Conservation (phyloP, 2,888 invertebrate genomes). For the Megalurothrips usitatus region DNA sequence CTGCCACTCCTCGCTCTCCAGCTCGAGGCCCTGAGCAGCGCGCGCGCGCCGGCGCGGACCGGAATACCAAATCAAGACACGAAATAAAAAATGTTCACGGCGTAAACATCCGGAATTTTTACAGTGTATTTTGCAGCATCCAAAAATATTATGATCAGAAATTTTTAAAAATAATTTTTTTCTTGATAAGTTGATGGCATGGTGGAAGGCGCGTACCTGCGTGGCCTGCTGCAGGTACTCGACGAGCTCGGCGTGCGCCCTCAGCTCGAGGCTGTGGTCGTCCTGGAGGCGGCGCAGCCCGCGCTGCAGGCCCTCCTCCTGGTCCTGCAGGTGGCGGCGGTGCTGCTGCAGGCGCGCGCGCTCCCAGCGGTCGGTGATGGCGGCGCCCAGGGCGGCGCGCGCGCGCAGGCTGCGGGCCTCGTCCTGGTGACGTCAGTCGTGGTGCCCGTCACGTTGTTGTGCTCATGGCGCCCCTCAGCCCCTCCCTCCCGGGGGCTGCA, state of each 20-base stretch:
- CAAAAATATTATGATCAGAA: too few relatives aligned
- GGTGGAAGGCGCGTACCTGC: background rate
- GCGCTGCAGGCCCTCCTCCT: background rate
- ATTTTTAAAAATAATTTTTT: too few relatives aligned
- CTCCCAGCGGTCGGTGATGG: constrained; percentile 16
- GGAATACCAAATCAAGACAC: too few relatives aligned
- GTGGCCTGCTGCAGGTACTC: constrained; percentile 9
- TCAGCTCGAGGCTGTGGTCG: background rate
- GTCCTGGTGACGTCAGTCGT: background rate
- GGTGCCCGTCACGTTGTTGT: too few relatives aligned
- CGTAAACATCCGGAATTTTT: too few relatives aligned
- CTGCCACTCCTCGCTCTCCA: background rate
- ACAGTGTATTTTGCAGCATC: too few relatives aligned
- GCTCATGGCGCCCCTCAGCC: background rate
- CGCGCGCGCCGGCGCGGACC: too few relatives aligned
- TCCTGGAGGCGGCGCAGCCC: background rate
- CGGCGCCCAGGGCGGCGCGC: background rate
- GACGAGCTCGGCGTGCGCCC: constrained; percentile 15
- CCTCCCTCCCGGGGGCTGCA: background rate
- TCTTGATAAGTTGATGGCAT: too few relatives aligned
- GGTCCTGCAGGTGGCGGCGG: background rate
- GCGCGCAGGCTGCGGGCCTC: background rate
- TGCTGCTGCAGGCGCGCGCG: constrained; percentile 25
- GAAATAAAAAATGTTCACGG: too few relatives aligned
- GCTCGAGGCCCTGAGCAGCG: background rate